Percentiles rank a stretch among this genome's conserved stretches.
These are phyloP conservation scores for Phortica magna DNA, from an alignment of 2,888 invertebrate species.

Conservation along the genomic window DNA sequence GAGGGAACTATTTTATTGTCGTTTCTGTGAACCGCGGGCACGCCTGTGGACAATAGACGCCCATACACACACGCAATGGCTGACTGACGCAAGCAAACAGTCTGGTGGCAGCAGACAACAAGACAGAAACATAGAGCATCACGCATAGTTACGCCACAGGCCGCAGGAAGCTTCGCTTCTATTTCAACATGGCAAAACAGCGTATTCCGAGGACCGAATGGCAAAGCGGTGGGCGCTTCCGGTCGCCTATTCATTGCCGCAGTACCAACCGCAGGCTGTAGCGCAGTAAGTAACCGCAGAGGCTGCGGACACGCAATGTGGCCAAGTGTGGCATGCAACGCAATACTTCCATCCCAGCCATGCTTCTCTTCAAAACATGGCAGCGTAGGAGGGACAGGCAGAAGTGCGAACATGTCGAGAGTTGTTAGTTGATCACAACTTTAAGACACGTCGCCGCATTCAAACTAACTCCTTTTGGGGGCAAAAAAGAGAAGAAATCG, in stretches of 20 bases:
- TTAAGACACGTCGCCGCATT: no score
- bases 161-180: not conserved
- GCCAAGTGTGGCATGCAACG: not conserved
- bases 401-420: no score
- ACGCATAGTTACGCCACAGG: slow-evolving; percentile 11
- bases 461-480: not conserved
- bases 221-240: not conserved
- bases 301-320: not conserved
- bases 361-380: no score
- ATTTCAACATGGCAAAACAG: not conserved
- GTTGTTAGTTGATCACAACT: no score
- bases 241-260: not conserved
- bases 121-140: not conserved
- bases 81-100: no score
- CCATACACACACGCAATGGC: no score
- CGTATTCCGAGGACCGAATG: no score
- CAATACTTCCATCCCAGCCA: no score
- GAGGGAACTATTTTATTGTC: not conserved
- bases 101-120: no score
- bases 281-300: slow-evolving; percentile 3
- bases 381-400: no score
- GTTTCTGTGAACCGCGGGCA: not conserved
- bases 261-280: not conserved
- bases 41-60: not conserved
- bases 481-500: not conserved